Conservation (phyloP, 2,113 vertebrate genomes). For the Pogona vitticeps region DNA sequence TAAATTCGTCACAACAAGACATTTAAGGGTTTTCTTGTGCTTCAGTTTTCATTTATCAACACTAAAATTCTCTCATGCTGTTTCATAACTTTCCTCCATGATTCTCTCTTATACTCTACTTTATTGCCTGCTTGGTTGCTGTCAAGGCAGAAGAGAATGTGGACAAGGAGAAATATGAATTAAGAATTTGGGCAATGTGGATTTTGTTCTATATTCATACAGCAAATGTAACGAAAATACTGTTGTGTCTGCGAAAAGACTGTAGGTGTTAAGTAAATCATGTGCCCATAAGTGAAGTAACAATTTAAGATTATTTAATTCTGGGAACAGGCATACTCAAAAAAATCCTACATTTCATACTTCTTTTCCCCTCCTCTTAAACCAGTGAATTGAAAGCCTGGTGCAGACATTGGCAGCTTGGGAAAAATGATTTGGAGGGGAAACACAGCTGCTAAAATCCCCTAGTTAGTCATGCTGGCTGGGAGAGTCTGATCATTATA, state of each 20-base stretch:
- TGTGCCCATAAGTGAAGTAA: neutral
- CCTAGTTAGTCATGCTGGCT: no score
- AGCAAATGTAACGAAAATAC: neutral
- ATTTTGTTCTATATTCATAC: neutral
- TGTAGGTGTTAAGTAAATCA: neutral
- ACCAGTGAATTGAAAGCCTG: neutral
- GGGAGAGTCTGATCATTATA: no score
- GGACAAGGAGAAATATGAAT: neutral
- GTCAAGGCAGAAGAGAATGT: neutral
- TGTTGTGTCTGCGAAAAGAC: neutral
- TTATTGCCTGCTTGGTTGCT: neutral
- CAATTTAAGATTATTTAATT: neutral
- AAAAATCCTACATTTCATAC: neutral
- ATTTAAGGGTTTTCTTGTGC: slow-evolving; percentile 57
- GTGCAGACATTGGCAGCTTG: no score
- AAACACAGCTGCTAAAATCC: no score
- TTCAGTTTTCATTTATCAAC: neutral
- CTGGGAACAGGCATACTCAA: neutral
- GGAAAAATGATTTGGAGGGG: no score
- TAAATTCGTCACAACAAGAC: slow-evolving; percentile 46
- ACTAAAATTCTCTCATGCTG: neutral
- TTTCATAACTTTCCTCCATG: neutral
- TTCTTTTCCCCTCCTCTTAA: neutral
- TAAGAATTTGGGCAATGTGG: neutral
- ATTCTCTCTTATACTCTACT: neutral